Base-by-base conservation (phyloP, 2,888 invertebrate genomes). In the Drosophila robusta region DNA sequence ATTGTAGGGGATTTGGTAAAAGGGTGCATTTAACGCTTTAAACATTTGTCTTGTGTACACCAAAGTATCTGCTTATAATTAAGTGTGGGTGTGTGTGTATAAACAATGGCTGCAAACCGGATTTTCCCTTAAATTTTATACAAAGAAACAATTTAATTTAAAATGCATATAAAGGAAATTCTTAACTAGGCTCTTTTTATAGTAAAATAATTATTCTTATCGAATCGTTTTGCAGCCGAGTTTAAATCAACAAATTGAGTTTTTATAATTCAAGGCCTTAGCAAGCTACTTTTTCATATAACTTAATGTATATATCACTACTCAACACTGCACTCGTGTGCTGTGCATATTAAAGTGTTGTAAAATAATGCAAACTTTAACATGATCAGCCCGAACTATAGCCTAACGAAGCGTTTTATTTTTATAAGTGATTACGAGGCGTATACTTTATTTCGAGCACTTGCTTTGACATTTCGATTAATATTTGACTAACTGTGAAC, bases 21-120 rank as follows among this genome's bases (percentile, higher is more conserved):
- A 54, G 51, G 63, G 86, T 89, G 90, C 90, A 89, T 87, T 89
- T 79, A 80, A 89, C 89, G 90, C 90, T 86, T 89, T 72, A 42
- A 65, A 64, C 34, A 64, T 46, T 64, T 51, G 29, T 51, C 18
- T 9, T 64, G 36, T 65, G 42, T 49, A 60, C 34, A 60, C 61
- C 62, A 60, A 8, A 22, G 18, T 36, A 42, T 49, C 24, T 42
- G 46, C 32, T 60, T 61, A 41, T 41, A 32, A 24, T 38, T 34
- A 29, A 12, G 11, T 51, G 22, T 54, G 14, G 47, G 32, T 29
- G 29, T 14, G 22, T 46, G 22, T 49, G 54, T 44, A 44, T 34
- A 44, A 42, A 24, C 12, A 24, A 44, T 4, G 44, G 54, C 54
- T 54, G 44, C 54, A 54, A 54, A 24, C 4, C 11, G 11, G 7